phyloP scores from a whole-genome alignment of 2,888 invertebrate species.

The Clusia tigrina region DNA sequence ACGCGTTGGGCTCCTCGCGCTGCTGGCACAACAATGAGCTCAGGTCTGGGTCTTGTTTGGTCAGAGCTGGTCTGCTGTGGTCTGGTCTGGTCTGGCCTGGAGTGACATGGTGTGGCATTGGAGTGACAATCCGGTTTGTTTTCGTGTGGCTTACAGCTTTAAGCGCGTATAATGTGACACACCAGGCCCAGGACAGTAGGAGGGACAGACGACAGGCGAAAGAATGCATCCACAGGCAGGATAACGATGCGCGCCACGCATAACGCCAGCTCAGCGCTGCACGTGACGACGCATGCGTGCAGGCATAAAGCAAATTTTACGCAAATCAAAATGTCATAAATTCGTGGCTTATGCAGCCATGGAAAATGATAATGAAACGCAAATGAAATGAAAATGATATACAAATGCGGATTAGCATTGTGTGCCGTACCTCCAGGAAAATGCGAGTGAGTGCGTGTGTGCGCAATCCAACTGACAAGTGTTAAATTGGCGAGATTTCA shows the following conservation, averaged over 20 bases:
- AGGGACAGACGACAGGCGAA: no score
- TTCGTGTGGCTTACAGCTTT: constrained; percentile 50
- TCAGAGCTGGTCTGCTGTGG: no score
- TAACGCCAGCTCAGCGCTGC: not conserved
- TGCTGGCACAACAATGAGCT: constrained; percentile 5
- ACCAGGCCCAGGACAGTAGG: constrained; percentile 41
- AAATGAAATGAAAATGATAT: constrained; percentile 55
- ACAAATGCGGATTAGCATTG: constrained; percentile 31
- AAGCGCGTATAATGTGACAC: constrained; percentile 56
- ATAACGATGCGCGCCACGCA: constrained; percentile 44
- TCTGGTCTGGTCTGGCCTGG: no score
- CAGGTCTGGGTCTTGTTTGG: no score
- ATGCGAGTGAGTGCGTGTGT: constrained; percentile 20
- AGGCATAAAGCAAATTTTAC: constrained; percentile 61
- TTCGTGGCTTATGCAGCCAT: constrained; percentile 50
- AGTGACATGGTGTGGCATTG: not conserved
- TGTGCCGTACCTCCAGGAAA: constrained; percentile 16
- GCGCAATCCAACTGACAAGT: constrained; percentile 48
- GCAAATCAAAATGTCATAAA: constrained; percentile 62
- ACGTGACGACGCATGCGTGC: constrained; percentile 53
- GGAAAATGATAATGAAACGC: constrained; percentile 28
- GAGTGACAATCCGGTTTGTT: constrained; percentile 42
- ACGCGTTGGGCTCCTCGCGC: not conserved
- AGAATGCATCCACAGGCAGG: no score
- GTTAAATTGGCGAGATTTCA: constrained; percentile 54